Evolutionary conservation across 2,113 vertebrate species (phyloP).

Genomic region (Diadophis punctatus): DNA sequence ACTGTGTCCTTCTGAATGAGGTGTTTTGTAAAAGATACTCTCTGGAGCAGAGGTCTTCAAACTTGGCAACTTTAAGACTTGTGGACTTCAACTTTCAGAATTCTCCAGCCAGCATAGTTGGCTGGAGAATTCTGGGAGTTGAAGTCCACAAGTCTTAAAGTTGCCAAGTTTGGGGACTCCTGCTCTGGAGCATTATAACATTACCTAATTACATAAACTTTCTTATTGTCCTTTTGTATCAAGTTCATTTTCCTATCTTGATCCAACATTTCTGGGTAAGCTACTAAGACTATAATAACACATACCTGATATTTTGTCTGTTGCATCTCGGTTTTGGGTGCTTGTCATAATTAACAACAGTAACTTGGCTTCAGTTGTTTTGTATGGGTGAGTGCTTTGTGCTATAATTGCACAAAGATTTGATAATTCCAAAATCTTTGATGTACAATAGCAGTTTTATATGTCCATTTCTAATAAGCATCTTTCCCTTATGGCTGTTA

Average conservation of each 20-base stretch:
- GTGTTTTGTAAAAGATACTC: neutral
- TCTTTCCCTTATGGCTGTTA: slow-evolving; percentile 42
- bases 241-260: slow-evolving; percentile 20
- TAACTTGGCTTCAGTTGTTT: slow-evolving; percentile 45
- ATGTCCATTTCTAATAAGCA: slow-evolving; percentile 48
- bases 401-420: slow-evolving; percentile 49
- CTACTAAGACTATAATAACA: slow-evolving; percentile 22
- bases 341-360: slow-evolving; percentile 40
- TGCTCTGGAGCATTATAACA: neutral
- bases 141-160: no score
- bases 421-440: slow-evolving; percentile 39
- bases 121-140: no score
- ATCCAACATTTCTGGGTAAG: slow-evolving; percentile 28
- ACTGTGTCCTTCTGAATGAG: slow-evolving; percentile 7
- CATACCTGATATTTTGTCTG: slow-evolving; percentile 21
- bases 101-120: no score
- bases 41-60: no score
- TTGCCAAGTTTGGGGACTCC: no score
- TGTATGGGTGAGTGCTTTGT: slow-evolving; percentile 55
- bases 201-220: neutral
- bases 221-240: slow-evolving; percentile 21
- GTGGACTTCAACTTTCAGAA: no score
- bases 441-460: slow-evolving; percentile 37
- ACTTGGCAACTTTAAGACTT: no score
- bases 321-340: slow-evolving; percentile 46